These are phyloP conservation scores for Probosciger aterrimus DNA, from an alignment of 2,113 vertebrate species.

Conservation along the genomic window DNA sequence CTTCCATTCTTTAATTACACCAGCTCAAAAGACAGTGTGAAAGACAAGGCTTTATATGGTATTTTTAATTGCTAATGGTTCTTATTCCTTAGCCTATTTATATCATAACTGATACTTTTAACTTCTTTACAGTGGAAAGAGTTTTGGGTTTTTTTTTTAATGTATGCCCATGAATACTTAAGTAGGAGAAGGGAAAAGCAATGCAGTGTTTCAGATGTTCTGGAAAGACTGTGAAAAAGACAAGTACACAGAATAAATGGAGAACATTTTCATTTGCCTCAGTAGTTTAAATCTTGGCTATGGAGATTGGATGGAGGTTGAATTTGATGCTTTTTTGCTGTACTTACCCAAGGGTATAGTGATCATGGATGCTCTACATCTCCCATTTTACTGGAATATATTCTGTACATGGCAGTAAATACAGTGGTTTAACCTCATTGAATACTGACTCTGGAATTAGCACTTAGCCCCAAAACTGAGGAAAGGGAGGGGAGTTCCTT, in stretches of 20 bases:
- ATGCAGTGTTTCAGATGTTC: not conserved
- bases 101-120: not conserved
- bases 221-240: not conserved
- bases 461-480: not conserved
- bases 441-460: not conserved
- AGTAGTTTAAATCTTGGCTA: not conserved
- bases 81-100: not conserved
- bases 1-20: not conserved
- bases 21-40: not conserved
- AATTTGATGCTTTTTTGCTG: not conserved
- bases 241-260: not conserved
- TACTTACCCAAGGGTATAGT: not conserved
- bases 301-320: not conserved
- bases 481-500: not conserved
- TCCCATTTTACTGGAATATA: not conserved
- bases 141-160: not conserved
- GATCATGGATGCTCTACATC: not conserved
- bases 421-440: not conserved
- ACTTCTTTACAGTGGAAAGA: not conserved
- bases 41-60: not conserved
- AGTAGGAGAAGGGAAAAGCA: not conserved
- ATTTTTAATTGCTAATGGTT: not conserved
- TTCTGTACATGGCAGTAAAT: not conserved
- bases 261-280: not conserved
- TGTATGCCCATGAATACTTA: not conserved